These are phyloP conservation scores for Liasis olivaceus DNA, from an alignment of 2,797 vertebrate species.

Conservation along the genomic window DNA sequence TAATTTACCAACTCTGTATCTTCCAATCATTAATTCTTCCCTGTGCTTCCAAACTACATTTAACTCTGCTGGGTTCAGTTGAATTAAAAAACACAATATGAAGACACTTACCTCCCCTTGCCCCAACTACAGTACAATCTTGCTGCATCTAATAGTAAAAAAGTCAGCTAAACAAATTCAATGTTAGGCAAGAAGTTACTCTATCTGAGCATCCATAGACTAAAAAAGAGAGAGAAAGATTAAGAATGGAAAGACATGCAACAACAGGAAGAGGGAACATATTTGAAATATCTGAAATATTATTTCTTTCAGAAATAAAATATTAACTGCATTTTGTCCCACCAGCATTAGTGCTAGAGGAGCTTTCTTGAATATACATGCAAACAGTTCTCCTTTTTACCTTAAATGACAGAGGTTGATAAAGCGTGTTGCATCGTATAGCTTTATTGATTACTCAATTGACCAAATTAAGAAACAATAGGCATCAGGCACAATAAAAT, in stretches of 20 bases:
- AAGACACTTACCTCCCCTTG: constrained; percentile 46
- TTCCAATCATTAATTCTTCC: constrained; percentile 99
- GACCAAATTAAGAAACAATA: neutral
- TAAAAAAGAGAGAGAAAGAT: constrained; percentile 45
- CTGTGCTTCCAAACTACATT: constrained; percentile 89
- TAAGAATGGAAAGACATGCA: constrained; percentile 24
- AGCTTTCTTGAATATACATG: constrained; percentile 18
- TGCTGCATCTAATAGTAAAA: constrained; percentile 70
- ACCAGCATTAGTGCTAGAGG: constrained; percentile 33
- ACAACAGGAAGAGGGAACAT: constrained; percentile 31
- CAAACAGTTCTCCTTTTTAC: neutral
- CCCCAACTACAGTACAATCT: constrained; percentile 71
- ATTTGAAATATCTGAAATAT: constrained; percentile 45
- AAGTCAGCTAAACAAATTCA: constrained; percentile 66
- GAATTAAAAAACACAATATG: constrained; percentile 80
- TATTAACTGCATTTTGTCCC: constrained; percentile 39
- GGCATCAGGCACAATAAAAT: neutral
- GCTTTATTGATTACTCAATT: neutral
- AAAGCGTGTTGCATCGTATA: neutral
- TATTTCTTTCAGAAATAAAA: neutral
- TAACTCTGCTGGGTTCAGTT: constrained; percentile 83
- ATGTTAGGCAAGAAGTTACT: constrained; percentile 50
- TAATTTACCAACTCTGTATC: constrained; percentile 99
- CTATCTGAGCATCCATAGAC: constrained; percentile 55
- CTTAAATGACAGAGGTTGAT: constrained; percentile 2